Base-by-base conservation (phyloP, 2,797 vertebrate species). In the Mus minutoides region DNA sequence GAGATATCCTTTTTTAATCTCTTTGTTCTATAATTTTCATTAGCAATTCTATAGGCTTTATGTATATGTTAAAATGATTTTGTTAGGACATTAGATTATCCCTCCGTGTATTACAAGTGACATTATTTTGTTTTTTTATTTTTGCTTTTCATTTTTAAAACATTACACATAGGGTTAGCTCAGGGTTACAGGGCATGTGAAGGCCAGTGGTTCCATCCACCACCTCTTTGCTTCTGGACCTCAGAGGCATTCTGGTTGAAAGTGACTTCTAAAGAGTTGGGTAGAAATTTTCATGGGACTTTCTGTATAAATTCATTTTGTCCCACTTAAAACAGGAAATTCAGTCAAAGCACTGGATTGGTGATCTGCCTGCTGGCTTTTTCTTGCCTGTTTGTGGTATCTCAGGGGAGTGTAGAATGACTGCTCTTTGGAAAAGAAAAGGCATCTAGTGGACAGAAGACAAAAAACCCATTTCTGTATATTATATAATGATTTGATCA, bases 271-370 rank as follows among this genome's bases (percentile, higher is more conserved):
- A 43, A 56, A 14, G 4, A 37, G 43, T 49, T 64, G 8, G 14
- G 31, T 78, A 62, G 22, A 79, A 54, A 77, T 19, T 40, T 56
- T 56, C 98, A 99, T 99, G 99, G 99, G 97, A 99, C 99, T 98
- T 99, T 99, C 98, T 99, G 99, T 98, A 34, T 99, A 99, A 97
- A 99, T 99, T 98, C 99, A 99, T 98, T 99, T 99, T 60, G 99
- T 99, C 98, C 99, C 99, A 89, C 99, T 99, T 98, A 99, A 99
- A 98, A 99, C 99, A 98, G 99, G 99, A 96, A 99, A 99, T 91
- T 99, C 99, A 97, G 99, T 99, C 98, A 99, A 98, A 98, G 99
- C 98, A 95, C 99, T 99, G 80, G 99, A 99, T 99, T 97, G 99
- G 99, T 97, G 99, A 99, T 95, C 98, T 99, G 58, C 99, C 99